Percentiles rank a stretch among this genome's conserved stretches.
These are phyloP conservation scores for Tinamus major DNA, from an alignment of 2,797 vertebrate species.

Conservation along the genomic window DNA sequence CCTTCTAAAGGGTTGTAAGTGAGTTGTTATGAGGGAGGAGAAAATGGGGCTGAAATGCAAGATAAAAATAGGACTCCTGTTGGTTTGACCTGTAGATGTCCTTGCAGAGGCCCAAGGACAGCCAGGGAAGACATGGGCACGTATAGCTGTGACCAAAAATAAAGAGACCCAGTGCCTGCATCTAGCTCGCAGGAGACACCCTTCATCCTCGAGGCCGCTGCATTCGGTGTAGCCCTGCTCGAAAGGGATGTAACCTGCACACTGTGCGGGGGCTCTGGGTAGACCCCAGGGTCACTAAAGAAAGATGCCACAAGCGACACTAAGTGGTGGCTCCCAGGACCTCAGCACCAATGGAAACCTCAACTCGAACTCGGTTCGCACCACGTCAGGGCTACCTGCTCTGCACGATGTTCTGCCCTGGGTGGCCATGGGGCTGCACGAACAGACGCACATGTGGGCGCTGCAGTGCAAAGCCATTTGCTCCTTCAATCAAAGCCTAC, in stretches of 20 bases:
- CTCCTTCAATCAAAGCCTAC: slow-evolving; percentile 37
- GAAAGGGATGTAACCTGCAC: background rate
- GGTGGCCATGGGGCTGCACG: background rate
- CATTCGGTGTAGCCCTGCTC: background rate
- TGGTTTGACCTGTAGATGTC: background rate
- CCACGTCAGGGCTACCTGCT: background rate
- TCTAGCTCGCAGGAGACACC: background rate
- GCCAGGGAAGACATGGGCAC: background rate
- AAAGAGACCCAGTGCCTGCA: background rate
- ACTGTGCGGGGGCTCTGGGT: background rate
- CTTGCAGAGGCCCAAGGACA: background rate
- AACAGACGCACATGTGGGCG: background rate
- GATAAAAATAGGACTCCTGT: slow-evolving; percentile 5
- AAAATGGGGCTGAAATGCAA: slow-evolving; percentile 33
- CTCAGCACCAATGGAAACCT: background rate
- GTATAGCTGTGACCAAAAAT: background rate
- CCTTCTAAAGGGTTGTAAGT: background rate
- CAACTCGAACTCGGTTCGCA: rapidly evolving
- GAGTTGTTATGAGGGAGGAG: background rate
- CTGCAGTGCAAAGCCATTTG: background rate
- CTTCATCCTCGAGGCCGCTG: background rate
- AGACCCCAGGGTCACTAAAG: background rate
- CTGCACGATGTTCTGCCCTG: background rate
- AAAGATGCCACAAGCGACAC: background rate
- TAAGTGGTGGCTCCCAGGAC: slow-evolving; percentile 18